Conservation (phyloP, 1,140 invertebrate species). For the Pantala flavescens region DNA sequence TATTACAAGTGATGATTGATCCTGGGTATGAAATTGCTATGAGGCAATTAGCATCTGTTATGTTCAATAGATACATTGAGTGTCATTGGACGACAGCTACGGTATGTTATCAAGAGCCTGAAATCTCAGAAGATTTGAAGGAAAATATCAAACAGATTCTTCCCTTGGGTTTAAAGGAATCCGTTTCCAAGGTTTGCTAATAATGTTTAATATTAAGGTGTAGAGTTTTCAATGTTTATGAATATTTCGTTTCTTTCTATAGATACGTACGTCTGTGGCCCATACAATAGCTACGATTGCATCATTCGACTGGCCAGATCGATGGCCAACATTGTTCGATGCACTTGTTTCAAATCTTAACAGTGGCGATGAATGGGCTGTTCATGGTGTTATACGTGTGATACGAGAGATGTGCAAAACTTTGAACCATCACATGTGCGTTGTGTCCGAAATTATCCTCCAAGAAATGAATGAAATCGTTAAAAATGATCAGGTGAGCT, state of each 20-base stretch:
- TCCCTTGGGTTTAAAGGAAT: conserved; percentile 54
- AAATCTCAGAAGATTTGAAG: conserved; percentile 49
- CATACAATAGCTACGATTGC: conserved; percentile 67
- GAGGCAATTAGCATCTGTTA: conserved; percentile 59
- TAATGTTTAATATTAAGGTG: neutral
- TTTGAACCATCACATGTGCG: conserved; percentile 55
- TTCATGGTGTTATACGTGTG: conserved; percentile 69
- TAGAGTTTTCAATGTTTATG: neutral
- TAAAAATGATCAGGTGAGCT: conserved; percentile 46
- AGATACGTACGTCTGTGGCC: conserved; percentile 55
- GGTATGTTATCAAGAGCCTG: conserved; percentile 52
- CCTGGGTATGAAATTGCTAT: conserved; percentile 49
- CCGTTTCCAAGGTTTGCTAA: conserved; percentile 51
- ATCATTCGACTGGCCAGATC: conserved; percentile 68
- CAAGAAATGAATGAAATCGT: conserved; percentile 69
- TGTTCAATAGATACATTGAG: conserved; percentile 67
- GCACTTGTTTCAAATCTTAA: conserved; percentile 53
- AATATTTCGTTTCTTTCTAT: neutral
- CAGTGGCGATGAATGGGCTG: conserved; percentile 44
- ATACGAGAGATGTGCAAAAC: conserved; percentile 60
- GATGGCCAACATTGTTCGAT: conserved; percentile 63
- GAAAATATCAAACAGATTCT: conserved; percentile 53
- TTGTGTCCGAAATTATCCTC: conserved; percentile 61
- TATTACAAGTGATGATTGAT: conserved; percentile 62
- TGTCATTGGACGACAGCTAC: conserved; percentile 53